Percentiles rank a stretch among this genome's conserved stretches.
These are phyloP conservation scores for Crossaster papposus DNA, from an alignment of 53 echinoderm and acorn worm genomes.

Conservation along the genomic window DNA sequence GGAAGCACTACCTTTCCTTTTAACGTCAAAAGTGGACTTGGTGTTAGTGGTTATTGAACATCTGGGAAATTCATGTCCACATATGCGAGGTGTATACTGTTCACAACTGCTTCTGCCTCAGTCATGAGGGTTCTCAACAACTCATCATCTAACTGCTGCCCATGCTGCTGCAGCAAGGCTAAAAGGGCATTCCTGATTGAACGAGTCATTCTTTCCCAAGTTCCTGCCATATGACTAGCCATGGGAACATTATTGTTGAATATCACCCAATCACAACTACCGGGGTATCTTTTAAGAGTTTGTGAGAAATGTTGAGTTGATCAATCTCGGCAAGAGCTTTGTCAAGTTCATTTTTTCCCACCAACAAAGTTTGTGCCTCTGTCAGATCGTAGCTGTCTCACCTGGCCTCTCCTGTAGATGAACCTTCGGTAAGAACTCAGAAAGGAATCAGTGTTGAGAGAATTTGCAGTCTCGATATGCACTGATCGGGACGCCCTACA, in stretches of 20 bases:
- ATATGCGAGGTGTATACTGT: constrained; percentile 56
- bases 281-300: background rate
- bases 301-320: background rate
- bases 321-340: constrained; percentile 12
- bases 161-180: constrained; percentile 1
- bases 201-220: constrained; percentile 31
- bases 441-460: too few relatives aligned
- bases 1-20: constrained; percentile 45
- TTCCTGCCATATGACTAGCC: constrained; percentile 68
- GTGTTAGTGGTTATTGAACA: too few relatives aligned
- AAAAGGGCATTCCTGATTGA: constrained; percentile 14
- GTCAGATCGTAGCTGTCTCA: too few relatives aligned
- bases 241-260: constrained; percentile 55
- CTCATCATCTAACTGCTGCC: background rate
- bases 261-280: background rate
- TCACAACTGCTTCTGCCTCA: constrained; percentile 48
- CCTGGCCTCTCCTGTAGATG: too few relatives aligned
- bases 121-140: constrained; percentile 9
- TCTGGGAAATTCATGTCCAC: background rate
- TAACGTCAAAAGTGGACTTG: too few relatives aligned
- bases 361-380: background rate
- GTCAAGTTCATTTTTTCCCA: background rate
- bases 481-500: too few relatives aligned
- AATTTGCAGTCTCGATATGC: too few relatives aligned
- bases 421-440: too few relatives aligned